These are phyloP conservation scores for Saturnia japonica DNA, from an alignment of 2,888 invertebrate genomes.

Conservation along the genomic window DNA sequence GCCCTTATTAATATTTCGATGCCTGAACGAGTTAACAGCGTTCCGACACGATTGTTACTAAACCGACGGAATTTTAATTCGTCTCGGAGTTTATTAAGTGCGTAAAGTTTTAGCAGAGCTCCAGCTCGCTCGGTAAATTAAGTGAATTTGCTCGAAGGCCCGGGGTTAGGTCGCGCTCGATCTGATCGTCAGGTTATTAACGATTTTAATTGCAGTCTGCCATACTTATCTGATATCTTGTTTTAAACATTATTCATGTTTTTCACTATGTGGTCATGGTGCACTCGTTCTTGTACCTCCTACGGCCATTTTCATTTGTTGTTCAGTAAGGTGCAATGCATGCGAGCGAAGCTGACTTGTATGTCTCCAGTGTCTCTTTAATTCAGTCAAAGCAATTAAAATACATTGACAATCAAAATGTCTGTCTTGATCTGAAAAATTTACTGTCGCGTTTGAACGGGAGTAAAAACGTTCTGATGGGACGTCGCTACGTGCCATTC, in stretches of 20 bases:
- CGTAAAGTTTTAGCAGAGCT: conserved; percentile 75
- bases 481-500: too few relatives aligned
- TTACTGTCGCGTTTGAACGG: too few relatives aligned
- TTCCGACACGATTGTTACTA: conserved; percentile 75
- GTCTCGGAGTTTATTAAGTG: conserved; percentile 78
- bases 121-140: conserved; percentile 68
- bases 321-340: not conserved
- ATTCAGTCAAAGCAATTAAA: not conserved
- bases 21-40: conserved; percentile 68
- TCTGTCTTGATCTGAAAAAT: too few relatives aligned
- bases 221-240: conserved; percentile 30
- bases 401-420: not conserved
- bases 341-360: not conserved
- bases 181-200: conserved; percentile 62
- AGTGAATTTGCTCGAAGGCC: conserved; percentile 70
- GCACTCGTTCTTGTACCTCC: not conserved
- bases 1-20: conserved; percentile 69
- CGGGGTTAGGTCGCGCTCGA: conserved; percentile 50
- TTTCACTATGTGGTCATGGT: not conserved
- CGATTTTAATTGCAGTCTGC: conserved; percentile 53
- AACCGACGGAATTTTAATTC: conserved; percentile 80
- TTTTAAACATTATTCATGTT: not conserved
- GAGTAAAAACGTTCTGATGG: too few relatives aligned
- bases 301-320: not conserved
- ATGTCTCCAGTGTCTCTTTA: not conserved